phyloP scores from a whole-genome alignment of 2,888 invertebrate species.

The Lasiommata megera region DNA sequence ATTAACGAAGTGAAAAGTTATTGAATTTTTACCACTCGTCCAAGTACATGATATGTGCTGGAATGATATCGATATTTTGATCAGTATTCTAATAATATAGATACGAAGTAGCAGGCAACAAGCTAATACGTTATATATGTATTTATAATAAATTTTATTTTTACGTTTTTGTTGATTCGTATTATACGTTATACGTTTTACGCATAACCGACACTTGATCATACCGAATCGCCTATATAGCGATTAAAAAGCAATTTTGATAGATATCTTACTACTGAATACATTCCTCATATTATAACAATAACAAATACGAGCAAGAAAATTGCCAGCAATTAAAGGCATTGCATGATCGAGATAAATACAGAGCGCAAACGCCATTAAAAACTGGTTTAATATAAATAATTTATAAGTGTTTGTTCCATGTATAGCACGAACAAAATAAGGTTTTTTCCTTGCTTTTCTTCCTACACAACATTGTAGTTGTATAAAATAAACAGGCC shows the following conservation, averaged over 20 bases:
- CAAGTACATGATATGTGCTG: too few relatives aligned
- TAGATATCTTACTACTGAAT: background rate
- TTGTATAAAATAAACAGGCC: too few relatives aligned
- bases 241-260: background rate
- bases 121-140: too few relatives aligned
- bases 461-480: constrained; percentile 19
- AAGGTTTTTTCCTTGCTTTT: constrained; percentile 23
- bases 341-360: constrained; percentile 29
- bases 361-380: constrained; percentile 25
- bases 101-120: too few relatives aligned
- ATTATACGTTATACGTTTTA: too few relatives aligned
- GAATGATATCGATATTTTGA: too few relatives aligned
- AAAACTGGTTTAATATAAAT: constrained; percentile 31
- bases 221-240: background rate
- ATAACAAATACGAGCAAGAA: constrained; percentile 25
- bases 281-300: constrained; percentile 16
- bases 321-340: constrained; percentile 27
- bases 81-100: too few relatives aligned
- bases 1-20: background rate
- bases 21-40: too few relatives aligned
- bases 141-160: too few relatives aligned
- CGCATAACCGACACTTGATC: background rate
- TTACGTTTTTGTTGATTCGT: too few relatives aligned
- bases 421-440: constrained; percentile 25
- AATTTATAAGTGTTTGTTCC: constrained; percentile 29